Base-by-base conservation (phyloP, 2,797 vertebrate species). In the Ispidina picta region DNA sequence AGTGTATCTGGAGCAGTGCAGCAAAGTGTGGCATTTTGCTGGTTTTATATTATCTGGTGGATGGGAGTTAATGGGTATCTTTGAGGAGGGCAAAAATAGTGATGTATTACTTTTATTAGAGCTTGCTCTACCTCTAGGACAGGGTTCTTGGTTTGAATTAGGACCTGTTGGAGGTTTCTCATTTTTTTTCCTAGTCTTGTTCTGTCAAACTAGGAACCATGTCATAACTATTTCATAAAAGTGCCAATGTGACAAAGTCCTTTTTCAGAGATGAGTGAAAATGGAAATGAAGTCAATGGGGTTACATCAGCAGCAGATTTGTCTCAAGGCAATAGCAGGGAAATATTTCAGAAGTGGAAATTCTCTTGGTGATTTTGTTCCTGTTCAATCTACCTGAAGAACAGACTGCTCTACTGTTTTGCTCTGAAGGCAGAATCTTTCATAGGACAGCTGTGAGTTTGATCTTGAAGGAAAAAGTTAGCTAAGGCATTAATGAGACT, bases 261-360 rank as follows among this genome's bases (percentile, higher is more conserved):
- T 85, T 92, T 68, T 88, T 89, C 89, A 88, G 60, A 83, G 48
- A 83, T 35, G 52, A 86, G 49, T 73, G 63, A 76, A 85, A 92
- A 78, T 83, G 28, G 55, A 77, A 92, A 70, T 83, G 2, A 74
- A 78, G 73, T 81, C 71, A 88, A 0, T 5, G 4, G 58, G 60
- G 60, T 82, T 91, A 73, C 52, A 71, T 19, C 33, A 70, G 68
- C 70, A 68, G 44, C 13, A 11, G 79, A 79, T 73, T 86, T 85
- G 44, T 77, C 72, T 80, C 55, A 70, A 70, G 90, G 77, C 70
- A 54, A 28, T 51, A 25, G n/a, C 7, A 63, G 54, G 17, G 31
- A 49, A 82, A 22, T 88, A 66, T 23, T 89, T 90, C 12, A 2
- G n/a, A 88, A 51, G 48, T 55, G n/a, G 51, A 92, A 78, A 37